Base-by-base conservation (phyloP, 2,888 invertebrate genomes). In the Acronicta leporina region DNA sequence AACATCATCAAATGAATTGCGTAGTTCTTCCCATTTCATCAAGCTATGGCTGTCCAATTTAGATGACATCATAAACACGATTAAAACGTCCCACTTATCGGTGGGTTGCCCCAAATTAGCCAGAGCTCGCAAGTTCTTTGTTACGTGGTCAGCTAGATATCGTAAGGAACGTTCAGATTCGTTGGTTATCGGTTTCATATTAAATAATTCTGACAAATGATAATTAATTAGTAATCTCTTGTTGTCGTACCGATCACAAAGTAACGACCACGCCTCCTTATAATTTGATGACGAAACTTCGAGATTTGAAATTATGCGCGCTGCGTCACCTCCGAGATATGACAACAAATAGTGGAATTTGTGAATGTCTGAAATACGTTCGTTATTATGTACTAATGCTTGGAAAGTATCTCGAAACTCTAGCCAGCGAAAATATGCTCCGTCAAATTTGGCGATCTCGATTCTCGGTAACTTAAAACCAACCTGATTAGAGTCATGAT, bases 21-120 rank as follows among this genome's bases (percentile, higher is more conserved):
- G 59, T 13, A 54, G 30, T 42, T 79, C 79, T 40, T 80, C 76
- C 78, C 78, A 80, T 49, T 80, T 76, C 2, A 30, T 30, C n/a
- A 72, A 25, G 4, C 72, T 75, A 11, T 41, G 9, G 16, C n/a
- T 61, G n/a, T 76, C 73, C 41, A 77, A 47, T 41, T 75, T 75
- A 0, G 66, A 59, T 1, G 63, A 50, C 10, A 77, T 7, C 52
- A 75, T 73, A 25, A 57, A 73, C 8, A 77, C 67, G 0, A 77
- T 63, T 7, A 75, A 15, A 3, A 49, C 38, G 49, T 73, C 69
- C 70, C 72, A 75, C 7, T 74, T 44, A 6, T 72, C 65, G 1
- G 72, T 73, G 0, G 70, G 72, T 42, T 60, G 70, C 0, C 70
- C 70, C 5, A 78, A 51, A 16, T 54, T 76, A 8, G 56, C 4